Evolutionary conservation across 1,140 invertebrate species (phyloP), one percentile per base, ranked within the genome.

Genomic region (Patella vulgata): DNA sequence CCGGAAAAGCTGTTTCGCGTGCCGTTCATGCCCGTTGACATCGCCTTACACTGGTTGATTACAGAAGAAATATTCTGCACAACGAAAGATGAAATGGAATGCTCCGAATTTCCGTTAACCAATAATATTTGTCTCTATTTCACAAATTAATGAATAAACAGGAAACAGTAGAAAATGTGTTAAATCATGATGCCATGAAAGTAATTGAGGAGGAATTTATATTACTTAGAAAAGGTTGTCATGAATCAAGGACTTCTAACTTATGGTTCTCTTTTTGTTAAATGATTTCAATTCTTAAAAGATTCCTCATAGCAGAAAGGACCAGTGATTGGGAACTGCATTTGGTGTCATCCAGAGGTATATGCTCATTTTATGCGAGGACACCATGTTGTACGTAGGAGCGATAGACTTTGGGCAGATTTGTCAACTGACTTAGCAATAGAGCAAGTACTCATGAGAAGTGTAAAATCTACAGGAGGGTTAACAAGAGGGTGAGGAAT

Each of bases 351-450:
- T 19, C 61, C 68, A 21, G 27, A 56, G 33, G 53, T 70, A 2
- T 56, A 61, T 54, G 28, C 27, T 9, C 21, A 31, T 23, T 65
- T 62, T 39, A n/a, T 53, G 17, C 0, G 56, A 4, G 67, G 73
- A 21, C 25, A 59, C n/a, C 61, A 66, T 65, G 63, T 70, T 6
- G 43, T 59, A 9, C 33, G 61, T 36, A 36, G 72, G 25, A 66
- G 55, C 27, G 70, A 86, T 50, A 78, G 82, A 66, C 80, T 76
- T 63, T 86, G 80, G 79, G 78, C 73, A 50, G 85, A 85, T 19
- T 66, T 83, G 21, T 84, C 70, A 52, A 63, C 74, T 14, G 80
- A 84, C 64, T 67, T 81, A 59, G 66, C 69, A 4, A 78, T 84
- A 14, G 76, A 81, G 59, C 70, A 78, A 36, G 57, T 59, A 0